Evolutionary conservation across 2,888 invertebrate species (phyloP).

Genomic region (Leptura quadrifasciata): DNA sequence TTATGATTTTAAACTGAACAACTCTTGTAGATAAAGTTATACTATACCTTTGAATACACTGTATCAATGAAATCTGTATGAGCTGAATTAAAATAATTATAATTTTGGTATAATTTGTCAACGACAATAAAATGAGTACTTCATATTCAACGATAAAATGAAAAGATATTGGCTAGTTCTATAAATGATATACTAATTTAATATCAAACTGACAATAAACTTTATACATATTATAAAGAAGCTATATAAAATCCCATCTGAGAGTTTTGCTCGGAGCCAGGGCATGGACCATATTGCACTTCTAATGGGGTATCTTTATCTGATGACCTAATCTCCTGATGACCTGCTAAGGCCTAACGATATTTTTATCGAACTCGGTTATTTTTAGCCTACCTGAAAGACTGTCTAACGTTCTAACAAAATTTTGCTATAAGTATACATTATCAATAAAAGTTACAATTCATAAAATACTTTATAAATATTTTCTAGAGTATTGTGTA

Average conservation of each 20-base stretch:
- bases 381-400: neutral
- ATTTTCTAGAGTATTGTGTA: no score
- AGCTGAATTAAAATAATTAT: no score
- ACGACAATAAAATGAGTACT: neutral
- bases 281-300: conserved; percentile 21
- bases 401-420: neutral
- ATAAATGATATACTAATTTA: neutral
- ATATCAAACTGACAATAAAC: conserved; percentile 7
- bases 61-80: no score
- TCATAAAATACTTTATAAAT: no score
- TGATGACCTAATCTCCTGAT: conserved; percentile 20
- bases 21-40: no score
- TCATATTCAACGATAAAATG: neutral
- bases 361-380: conserved; percentile 13
- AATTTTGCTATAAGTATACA: neutral
- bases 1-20: no score
- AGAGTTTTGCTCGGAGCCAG: neutral
- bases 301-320: conserved; percentile 19
- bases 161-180: neutral
- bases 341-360: conserved; percentile 7
- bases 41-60: no score
- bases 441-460: neutral
- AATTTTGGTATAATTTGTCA: no score
- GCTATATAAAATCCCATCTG: conserved; percentile 5
- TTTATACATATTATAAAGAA: neutral